phyloP scores from a whole-genome alignment of 1,140 invertebrate genomes.

The Drosophila nannoptera region DNA sequence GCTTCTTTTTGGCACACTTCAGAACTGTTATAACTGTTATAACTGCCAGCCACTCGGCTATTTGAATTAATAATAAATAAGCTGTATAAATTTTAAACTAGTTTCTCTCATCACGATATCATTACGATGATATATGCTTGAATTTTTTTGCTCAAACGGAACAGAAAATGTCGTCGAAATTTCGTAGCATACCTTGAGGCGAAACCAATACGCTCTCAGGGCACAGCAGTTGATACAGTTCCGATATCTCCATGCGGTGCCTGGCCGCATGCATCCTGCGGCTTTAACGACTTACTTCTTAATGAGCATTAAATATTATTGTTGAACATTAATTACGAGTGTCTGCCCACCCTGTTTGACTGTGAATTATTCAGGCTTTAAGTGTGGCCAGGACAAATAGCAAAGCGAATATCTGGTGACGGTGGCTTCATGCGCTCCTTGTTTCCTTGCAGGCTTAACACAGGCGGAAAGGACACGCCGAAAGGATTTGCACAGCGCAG shows the following conservation, averaged over 20 bases:
- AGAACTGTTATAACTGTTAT: too few species aligned
- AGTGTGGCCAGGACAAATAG: slow-evolving; percentile 17
- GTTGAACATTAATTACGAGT: slow-evolving; percentile 11
- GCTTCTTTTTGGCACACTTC: too few species aligned
- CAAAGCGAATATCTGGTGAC: background rate
- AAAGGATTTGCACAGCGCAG: slow-evolving; percentile 47
- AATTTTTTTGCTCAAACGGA: background rate
- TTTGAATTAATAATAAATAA: background rate
- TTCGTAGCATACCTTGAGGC: background rate
- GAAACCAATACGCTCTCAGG: background rate
- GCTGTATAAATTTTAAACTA: too few species aligned
- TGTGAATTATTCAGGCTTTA: slow-evolving; percentile 40
- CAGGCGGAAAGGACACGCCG: slow-evolving; percentile 46
- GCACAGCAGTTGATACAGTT: background rate
- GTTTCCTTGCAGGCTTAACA: slow-evolving; percentile 57
- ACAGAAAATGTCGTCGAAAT: background rate
- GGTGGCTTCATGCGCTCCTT: slow-evolving; percentile 5
- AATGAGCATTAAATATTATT: slow-evolving; percentile 10
- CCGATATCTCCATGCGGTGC: background rate
- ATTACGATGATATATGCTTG: too few species aligned
- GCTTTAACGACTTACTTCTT: slow-evolving; percentile 2
- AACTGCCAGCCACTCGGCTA: background rate
- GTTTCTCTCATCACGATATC: too few species aligned
- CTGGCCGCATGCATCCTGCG: slow-evolving; percentile 2
- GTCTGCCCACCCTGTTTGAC: background rate